Base-by-base conservation (phyloP, 2,888 invertebrate species). In the Lithophane leautieri region DNA sequence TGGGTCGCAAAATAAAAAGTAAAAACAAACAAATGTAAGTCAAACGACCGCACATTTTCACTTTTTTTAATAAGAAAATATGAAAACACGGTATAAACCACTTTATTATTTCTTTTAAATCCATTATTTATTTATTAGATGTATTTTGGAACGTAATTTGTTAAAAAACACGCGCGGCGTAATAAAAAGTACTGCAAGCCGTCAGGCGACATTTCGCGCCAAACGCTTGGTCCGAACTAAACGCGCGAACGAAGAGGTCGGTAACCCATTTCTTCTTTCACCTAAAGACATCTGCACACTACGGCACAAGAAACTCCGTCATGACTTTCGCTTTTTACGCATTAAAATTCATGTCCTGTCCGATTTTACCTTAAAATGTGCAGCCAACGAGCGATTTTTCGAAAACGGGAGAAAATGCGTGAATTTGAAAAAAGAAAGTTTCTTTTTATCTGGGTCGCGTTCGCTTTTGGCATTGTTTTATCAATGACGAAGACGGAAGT, bases 51-150 rank as follows among this genome's bases (percentile, higher is more conserved):
- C 88, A 89, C 88, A 91, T 92, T 91, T 91, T 94, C 69, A 83
- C 80, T 78, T 87, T 88, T 79, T 86, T 83, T 61, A 84, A 70
- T 90, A 92, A 92, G 88, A 96, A 89, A 73, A 95, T 92, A 85
- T 95, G 95, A 81, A 96, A 95, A 89, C 96, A 96, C 76, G 95
- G 96, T 82, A 96, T 94, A 70, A 96, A 96, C 96, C 96, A 96
- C 89, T 95, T 96, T 63, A 96, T 96, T 54, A 96, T 94, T 81
- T 96, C 96, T 90, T 93, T 95, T 86, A 96, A 90, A 90, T 96
- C 96, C 95, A 96, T 96, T 90, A 90, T 95, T 84, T 81, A 86
- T 74, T 81, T 74, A 77, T 70, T 71, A 56, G 28, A 58, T n/a
- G 14, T 61, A 14, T 56, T 78, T 77, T 79, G 2, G 34, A 50